Evolutionary conservation across 1,140 invertebrate species (phyloP).

Genomic region (Hydropsyche tenuis): DNA sequence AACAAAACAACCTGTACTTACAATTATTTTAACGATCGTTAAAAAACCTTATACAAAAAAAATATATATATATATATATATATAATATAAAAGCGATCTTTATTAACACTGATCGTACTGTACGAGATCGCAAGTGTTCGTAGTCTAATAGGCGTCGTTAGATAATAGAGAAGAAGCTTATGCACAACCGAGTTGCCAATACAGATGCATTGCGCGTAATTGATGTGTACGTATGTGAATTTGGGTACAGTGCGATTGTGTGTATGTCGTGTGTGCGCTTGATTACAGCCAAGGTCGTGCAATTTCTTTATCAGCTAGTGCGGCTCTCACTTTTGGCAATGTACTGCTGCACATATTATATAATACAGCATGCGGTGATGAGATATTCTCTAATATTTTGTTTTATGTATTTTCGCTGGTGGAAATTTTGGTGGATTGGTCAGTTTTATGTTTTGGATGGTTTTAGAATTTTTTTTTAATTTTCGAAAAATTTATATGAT

Average conservation of each 20-base stretch:
- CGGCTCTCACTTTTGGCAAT: constrained; percentile 36
- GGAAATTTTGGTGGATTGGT: too few relatives aligned
- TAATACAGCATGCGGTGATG: neutral
- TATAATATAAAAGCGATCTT: neutral
- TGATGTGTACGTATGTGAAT: too few relatives aligned
- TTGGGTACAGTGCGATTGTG: too few relatives aligned
- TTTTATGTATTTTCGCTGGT: too few relatives aligned
- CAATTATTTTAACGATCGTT: too few relatives aligned
- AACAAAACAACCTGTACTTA: too few relatives aligned
- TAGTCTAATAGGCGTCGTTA: constrained; percentile 33
- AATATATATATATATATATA: neutral
- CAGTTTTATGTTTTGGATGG: too few relatives aligned
- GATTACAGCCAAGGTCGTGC: constrained; percentile 42
- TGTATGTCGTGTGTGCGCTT: constrained; percentile 29
- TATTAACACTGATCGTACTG: neutral
- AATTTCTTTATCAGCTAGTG: constrained; percentile 46
- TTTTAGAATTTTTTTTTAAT: too few relatives aligned
- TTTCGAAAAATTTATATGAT: too few relatives aligned
- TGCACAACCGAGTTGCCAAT: constrained; percentile 16
- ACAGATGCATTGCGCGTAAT: constrained; percentile 16
- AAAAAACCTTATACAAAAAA: too few relatives aligned
- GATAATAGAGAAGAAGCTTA: constrained; percentile 37
- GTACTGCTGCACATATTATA: neutral
- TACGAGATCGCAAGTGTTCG: neutral
- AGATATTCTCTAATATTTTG: too few relatives aligned